phyloP scores from a whole-genome alignment of 2,888 invertebrate genomes.

The Noctua pronuba region DNA sequence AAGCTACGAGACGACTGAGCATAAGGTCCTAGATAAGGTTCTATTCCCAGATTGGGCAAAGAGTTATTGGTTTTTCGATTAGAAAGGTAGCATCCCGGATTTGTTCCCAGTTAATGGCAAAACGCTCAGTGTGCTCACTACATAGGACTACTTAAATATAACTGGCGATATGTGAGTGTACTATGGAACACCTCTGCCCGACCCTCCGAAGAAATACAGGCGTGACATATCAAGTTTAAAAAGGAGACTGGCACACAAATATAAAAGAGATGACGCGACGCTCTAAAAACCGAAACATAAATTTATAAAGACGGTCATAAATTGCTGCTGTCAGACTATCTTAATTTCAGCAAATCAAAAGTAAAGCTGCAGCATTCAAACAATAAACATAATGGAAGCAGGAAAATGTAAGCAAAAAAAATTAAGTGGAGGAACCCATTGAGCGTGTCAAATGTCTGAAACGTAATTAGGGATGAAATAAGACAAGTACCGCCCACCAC shows the following conservation, averaged over 20 bases:
- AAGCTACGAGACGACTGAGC: neutral
- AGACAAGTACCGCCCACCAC: conserved; percentile 16
- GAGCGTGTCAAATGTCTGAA: conserved; percentile 46
- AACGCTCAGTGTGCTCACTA: neutral
- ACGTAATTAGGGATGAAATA: conserved; percentile 53
- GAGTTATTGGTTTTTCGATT: neutral
- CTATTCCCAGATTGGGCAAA: neutral
- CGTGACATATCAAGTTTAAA: neutral
- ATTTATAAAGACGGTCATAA: neutral
- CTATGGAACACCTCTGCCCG: neutral
- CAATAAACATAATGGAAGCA: neutral
- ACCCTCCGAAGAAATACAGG: neutral
- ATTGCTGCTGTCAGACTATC: neutral
- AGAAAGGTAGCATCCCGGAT: neutral
- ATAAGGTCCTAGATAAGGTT: neutral
- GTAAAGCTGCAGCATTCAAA: neutral
- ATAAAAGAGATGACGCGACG: neutral
- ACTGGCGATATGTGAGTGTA: neutral
- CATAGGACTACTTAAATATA: neutral
- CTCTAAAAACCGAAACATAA: neutral
- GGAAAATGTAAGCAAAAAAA: neutral
- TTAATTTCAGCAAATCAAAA: neutral
- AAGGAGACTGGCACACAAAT: neutral
- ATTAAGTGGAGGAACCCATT: conserved; percentile 17
- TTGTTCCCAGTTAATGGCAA: neutral